These are phyloP conservation scores for Australoheros scitulus DNA, from an alignment of 2,113 vertebrate genomes.

Conservation along the genomic window DNA sequence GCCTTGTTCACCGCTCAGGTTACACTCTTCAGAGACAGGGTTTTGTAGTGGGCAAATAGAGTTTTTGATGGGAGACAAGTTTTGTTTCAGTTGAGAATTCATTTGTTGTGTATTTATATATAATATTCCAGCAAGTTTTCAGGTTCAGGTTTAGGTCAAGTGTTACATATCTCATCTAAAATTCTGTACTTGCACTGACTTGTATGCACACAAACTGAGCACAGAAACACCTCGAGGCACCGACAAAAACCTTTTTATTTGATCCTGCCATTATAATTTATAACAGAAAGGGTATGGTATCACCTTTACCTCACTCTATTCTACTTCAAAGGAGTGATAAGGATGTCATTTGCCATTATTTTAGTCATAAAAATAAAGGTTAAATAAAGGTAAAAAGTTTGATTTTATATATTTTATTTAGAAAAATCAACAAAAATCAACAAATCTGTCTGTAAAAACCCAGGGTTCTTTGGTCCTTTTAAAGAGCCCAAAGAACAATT, in stretches of 20 bases:
- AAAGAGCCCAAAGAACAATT: neutral
- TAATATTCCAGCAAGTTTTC: neutral
- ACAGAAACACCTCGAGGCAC: neutral
- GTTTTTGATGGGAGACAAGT: conserved; percentile 49
- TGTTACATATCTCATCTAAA: neutral
- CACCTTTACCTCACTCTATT: neutral
- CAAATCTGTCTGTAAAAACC: neutral
- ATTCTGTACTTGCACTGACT: neutral
- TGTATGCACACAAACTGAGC: neutral
- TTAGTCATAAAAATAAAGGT: neutral
- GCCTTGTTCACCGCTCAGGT: conserved; percentile 71
- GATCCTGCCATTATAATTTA: conserved; percentile 1
- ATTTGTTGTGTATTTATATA: neutral
- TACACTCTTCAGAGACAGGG: conserved; percentile 62
- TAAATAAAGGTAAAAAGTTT: neutral
- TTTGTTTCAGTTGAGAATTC: conserved; percentile 31
- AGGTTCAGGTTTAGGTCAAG: neutral
- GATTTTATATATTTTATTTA: neutral
- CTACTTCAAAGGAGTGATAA: neutral
- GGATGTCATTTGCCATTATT: neutral
- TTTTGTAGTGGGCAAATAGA: conserved; percentile 51
- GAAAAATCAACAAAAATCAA: neutral
- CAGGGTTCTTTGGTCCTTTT: neutral
- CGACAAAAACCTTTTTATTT: neutral
- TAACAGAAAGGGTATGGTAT: neutral